Evolutionary conservation across 2,888 invertebrate species (phyloP), one percentile per base, ranked within the genome.

Genomic region (Capitulum mitella): DNA sequence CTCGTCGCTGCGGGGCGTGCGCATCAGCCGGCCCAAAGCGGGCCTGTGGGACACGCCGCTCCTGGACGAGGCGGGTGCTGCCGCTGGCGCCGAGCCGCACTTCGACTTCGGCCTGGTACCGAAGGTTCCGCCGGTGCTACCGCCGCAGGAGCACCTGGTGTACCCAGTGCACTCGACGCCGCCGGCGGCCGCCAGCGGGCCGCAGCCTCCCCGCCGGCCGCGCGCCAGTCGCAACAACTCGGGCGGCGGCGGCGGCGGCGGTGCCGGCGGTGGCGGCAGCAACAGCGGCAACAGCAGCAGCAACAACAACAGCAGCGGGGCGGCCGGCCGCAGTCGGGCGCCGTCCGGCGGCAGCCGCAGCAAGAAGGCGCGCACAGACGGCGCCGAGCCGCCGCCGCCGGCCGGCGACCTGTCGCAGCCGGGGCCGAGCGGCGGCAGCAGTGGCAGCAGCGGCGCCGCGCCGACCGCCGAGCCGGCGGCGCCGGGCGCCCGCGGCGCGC

Each of bases 321-420:
- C n/a, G 61, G 12, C 61, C 14, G 61, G 3, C 32, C 64, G 64
- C 32, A 64, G 19, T 34, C 32, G 64, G 16, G 64, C 34, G 64
- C 64, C 64, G 12, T 64, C 64, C 37, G 70, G 70, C 26, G 70
- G 70, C 26, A 40, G 37, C 26, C 37, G 70, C 70, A 19, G 19
- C 22, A 70, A 70, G 40, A 70, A 70, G 70, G 37, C 70, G 37
- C 70, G 70, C 70, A 70, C 70, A 16, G 70, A 70, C 37, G 40
- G 26, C 8, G 40, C 70, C 70, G 70, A 40, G 37, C 29, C 37
- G 70, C 8, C 26, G 34, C 14, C 22, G 32, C 14, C 61, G 10
- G 32, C 29, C 19, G 70, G 70, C 3, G 40, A 70, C 26, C 70
- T 12, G 26, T 40, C 40, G 22, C 70, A 70, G 40, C 40, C 70